phyloP scores from a whole-genome alignment of 2,797 vertebrate species.

The Scomberomorus guttatus region DNA sequence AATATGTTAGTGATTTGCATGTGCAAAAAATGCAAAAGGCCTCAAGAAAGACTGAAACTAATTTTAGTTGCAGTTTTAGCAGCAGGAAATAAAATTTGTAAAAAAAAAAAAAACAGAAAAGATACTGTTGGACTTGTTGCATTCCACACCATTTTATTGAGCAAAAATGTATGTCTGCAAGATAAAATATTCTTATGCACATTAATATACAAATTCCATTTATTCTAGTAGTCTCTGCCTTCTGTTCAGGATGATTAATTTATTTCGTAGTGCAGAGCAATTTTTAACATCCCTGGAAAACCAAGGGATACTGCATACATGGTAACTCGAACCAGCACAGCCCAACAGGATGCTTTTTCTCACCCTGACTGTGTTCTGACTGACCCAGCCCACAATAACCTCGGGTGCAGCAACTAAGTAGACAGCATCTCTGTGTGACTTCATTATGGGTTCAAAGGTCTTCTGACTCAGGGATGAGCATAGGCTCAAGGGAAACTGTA shows the following conservation, averaged over 20 bases:
- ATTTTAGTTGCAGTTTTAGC: not conserved
- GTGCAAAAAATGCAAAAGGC: not conserved
- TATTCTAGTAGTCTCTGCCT: conserved; percentile 29
- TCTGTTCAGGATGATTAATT: conserved; percentile 29
- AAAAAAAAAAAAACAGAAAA: not conserved
- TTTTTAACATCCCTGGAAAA: conserved; percentile 31
- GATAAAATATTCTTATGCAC: conserved; percentile 65
- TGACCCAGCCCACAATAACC: conserved; percentile 30
- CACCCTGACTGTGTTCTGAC: conserved; percentile 44
- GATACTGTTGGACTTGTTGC: conserved; percentile 8
- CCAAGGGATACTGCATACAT: conserved; percentile 20
- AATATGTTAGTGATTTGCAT: conserved; percentile 23
- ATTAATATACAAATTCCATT: conserved; percentile 66
- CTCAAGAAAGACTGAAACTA: not conserved
- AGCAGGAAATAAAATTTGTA: not conserved
- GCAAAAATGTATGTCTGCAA: conserved; percentile 47
- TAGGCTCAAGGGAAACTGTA: conserved; percentile 80
- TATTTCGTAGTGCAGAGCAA: conserved; percentile 38
- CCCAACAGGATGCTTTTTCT: conserved; percentile 24
- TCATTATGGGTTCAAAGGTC: conserved; percentile 89
- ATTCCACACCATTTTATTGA: conserved; percentile 66
- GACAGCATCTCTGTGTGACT: conserved; percentile 61
- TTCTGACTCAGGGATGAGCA: conserved; percentile 92
- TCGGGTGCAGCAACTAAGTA: conserved; percentile 42
- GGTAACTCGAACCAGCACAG: conserved; percentile 34